Conservation (phyloP, 37 sponge, comb jelly and placozoan genomes). For the Geodia barretti region DNA sequence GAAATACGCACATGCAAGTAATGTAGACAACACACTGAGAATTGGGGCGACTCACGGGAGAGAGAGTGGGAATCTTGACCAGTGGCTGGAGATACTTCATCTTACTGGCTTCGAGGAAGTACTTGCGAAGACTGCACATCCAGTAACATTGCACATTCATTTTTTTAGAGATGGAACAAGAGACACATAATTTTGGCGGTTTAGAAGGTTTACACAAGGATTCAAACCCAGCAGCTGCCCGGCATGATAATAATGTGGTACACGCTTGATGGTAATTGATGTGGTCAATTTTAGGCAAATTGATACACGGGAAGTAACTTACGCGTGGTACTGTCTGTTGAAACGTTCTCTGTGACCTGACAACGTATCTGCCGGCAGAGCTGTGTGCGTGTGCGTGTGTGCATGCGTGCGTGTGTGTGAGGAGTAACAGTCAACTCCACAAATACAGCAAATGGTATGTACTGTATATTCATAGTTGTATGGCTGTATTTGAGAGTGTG, state of each 20-base stretch:
- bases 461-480: not conserved
- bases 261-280: too few relatives aligned
- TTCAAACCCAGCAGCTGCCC: too few relatives aligned
- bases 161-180: too few relatives aligned
- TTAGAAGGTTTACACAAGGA: too few relatives aligned
- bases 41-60: constrained; percentile 41
- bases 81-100: constrained; percentile 75
- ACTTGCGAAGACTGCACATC: constrained; percentile 85
- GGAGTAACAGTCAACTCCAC: not conserved
- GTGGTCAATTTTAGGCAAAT: too few relatives aligned
- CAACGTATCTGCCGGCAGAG: constrained; percentile 82
- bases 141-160: too few relatives aligned
- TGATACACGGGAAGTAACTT: constrained; percentile 34
- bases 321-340: constrained; percentile 86
- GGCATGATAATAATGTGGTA: too few relatives aligned
- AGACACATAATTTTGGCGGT: too few relatives aligned
- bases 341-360: constrained; percentile 91
- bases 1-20: not conserved
- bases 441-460: not conserved
- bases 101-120: constrained; percentile 72
- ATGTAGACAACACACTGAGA: not conserved
- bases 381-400: constrained; percentile 22
- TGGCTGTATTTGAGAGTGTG: not conserved
- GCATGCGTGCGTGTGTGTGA: too few relatives aligned
- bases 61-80: constrained; percentile 73